Conservation (phyloP, 1,140 invertebrate species). For the Stegodyphus mimosarum region DNA sequence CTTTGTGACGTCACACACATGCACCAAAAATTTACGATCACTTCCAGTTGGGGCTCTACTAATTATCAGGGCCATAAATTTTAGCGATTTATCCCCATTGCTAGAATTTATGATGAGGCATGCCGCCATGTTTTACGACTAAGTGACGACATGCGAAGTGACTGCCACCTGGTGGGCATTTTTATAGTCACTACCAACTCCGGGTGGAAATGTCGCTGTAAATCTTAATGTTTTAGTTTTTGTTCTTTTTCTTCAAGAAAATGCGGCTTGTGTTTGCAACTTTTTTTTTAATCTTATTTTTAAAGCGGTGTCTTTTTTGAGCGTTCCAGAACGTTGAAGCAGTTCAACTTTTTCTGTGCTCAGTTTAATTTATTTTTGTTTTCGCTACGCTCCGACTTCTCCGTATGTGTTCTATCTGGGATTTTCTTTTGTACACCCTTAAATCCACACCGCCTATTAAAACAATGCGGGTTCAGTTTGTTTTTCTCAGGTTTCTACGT, state of each 20-base stretch:
- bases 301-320: background rate
- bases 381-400: background rate
- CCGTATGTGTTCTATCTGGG: background rate
- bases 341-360: background rate
- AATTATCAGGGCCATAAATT: conserved; percentile 59
- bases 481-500: background rate
- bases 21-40: conserved; percentile 46
- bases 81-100: conserved; percentile 50
- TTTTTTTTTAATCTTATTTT: conserved; percentile 8
- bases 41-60: conserved; percentile 55
- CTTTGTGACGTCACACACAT: conserved; percentile 40
- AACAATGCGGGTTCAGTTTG: conserved; percentile 34
- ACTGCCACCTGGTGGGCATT: conserved; percentile 58
- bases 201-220: conserved; percentile 43
- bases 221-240: conserved; percentile 25
- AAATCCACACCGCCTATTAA: conserved; percentile 17
- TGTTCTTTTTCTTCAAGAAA: background rate
- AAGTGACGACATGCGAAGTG: conserved; percentile 59
- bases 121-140: conserved; percentile 58
- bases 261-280: background rate
- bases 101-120: conserved; percentile 58
- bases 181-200: conserved; percentile 47
- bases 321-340: background rate
- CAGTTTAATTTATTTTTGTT: background rate
- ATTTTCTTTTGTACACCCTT: background rate